A percentile compares a stretch with the other conserved stretches of the same genome.
Evolutionary conservation across 2,113 vertebrate genomes (phyloP).

Genomic region (Onychostruthus taczanowskii): DNA sequence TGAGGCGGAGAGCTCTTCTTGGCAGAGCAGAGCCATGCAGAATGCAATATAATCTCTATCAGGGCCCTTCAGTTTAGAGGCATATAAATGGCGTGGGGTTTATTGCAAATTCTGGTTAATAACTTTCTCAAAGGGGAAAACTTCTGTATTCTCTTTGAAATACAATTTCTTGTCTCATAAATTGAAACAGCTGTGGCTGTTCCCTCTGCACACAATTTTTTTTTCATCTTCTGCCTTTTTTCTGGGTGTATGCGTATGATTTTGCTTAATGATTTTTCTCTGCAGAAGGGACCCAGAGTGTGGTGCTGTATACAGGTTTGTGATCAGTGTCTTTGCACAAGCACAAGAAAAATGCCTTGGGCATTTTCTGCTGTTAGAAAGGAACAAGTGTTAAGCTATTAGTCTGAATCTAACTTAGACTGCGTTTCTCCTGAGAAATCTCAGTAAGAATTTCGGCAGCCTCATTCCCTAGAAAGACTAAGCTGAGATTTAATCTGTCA

Average conservation of each 20-base stretch:
- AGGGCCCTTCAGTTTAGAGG: constrained; percentile 42
- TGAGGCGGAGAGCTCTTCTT: not conserved
- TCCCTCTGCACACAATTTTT: constrained; percentile 15
- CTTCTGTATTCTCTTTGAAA: constrained; percentile 65
- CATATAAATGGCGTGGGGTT: constrained; percentile 48
- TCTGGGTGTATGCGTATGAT: constrained; percentile 40
- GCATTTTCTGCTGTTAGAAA: constrained; percentile 65
- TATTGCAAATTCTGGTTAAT: constrained; percentile 61
- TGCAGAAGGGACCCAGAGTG: constrained; percentile 39
- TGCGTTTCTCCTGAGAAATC: constrained; percentile 58
- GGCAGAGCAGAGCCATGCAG: not conserved
- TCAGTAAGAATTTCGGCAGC: not conserved
- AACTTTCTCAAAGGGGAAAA: constrained; percentile 62
- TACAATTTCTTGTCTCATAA: constrained; percentile 69
- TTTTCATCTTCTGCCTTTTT: constrained; percentile 47
- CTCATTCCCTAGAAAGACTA: constrained; percentile 34
- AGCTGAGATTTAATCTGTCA: constrained; percentile 28
- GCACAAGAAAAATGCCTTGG: constrained; percentile 59
- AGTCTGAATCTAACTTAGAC: constrained; percentile 58
- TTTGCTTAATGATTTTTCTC: constrained; percentile 68
- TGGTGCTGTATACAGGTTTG: constrained; percentile 22
- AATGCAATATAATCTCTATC: constrained; percentile 23
- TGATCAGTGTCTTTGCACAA: constrained; percentile 57
- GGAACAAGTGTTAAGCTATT: constrained; percentile 63
- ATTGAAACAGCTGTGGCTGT: constrained; percentile 56